phyloP scores from a whole-genome alignment of 1,140 invertebrate species.

The Cotesia vestalis region DNA sequence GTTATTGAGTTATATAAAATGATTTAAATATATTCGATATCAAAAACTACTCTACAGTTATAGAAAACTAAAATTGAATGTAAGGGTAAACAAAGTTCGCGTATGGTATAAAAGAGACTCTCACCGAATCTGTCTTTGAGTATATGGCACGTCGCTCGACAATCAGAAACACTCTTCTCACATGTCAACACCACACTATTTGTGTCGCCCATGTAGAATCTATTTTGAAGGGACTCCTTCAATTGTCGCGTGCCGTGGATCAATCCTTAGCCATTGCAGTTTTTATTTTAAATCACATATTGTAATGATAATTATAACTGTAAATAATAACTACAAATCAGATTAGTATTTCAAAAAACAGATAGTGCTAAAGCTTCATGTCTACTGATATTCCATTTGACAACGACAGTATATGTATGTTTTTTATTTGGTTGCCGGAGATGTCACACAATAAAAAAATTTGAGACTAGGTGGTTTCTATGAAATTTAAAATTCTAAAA shows the following conservation, averaged over 20 bases:
- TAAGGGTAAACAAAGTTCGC: background rate
- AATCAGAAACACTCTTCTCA: conserved; percentile 64
- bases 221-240: conserved; percentile 13
- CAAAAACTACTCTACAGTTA: too few species aligned
- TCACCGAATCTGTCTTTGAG: conserved; percentile 33
- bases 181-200: conserved; percentile 53
- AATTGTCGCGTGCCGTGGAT: conserved; percentile 56
- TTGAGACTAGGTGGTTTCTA: too few species aligned
- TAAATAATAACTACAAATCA: background rate
- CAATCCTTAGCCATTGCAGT: conserved; percentile 6
- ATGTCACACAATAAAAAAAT: too few species aligned
- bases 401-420: too few species aligned
- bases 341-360: background rate
- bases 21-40: too few species aligned
- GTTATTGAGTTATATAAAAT: too few species aligned
- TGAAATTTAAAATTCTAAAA: too few species aligned
- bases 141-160: conserved; percentile 49
- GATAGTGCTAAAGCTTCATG: too few species aligned
- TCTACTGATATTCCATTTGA: too few species aligned
- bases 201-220: conserved; percentile 1
- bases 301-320: background rate
- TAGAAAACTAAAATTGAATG: background rate
- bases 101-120: conserved; percentile 16
- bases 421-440: too few species aligned
- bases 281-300: background rate